phyloP scores from a whole-genome alignment of 2,888 invertebrate species.

The Brachylomia viminalis region DNA sequence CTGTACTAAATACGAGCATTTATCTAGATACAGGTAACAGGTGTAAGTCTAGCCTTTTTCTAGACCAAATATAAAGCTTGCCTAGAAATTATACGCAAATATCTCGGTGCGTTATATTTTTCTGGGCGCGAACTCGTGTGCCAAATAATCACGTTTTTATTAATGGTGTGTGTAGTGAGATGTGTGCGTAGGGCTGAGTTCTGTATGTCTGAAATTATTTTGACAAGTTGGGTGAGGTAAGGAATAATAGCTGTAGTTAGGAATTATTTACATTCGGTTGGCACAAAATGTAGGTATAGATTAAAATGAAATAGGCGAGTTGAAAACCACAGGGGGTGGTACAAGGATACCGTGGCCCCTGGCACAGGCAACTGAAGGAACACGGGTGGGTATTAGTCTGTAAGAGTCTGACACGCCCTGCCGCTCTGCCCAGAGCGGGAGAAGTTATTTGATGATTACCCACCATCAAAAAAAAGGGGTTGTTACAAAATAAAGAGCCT shows the following conservation, averaged over 20 bases:
- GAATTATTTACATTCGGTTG: background rate
- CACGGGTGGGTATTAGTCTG: no score
- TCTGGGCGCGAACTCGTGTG: conserved; percentile 56
- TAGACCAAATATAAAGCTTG: conserved; percentile 55
- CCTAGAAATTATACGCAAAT: conserved; percentile 74
- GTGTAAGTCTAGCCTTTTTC: conserved; percentile 33
- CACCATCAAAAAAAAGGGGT: no score
- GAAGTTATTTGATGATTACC: no score
- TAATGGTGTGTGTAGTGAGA: conserved; percentile 11
- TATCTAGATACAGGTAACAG: conserved; percentile 16
- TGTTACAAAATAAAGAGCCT: no score
- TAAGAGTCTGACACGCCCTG: no score
- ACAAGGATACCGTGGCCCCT: no score
- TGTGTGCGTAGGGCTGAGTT: conserved; percentile 20
- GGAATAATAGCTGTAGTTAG: background rate
- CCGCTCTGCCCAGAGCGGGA: no score
- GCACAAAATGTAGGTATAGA: no score
- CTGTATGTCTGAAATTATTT: conserved; percentile 23
- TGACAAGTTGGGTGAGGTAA: background rate
- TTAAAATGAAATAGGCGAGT: background rate
- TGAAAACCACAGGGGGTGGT: background rate
- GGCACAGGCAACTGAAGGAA: no score
- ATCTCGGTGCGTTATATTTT: conserved; percentile 67
- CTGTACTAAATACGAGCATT: conserved; percentile 18
- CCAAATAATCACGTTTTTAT: conserved; percentile 66